Base-by-base conservation (phyloP, 1,140 invertebrate genomes). In the Conopomorpha cramerella region DNA sequence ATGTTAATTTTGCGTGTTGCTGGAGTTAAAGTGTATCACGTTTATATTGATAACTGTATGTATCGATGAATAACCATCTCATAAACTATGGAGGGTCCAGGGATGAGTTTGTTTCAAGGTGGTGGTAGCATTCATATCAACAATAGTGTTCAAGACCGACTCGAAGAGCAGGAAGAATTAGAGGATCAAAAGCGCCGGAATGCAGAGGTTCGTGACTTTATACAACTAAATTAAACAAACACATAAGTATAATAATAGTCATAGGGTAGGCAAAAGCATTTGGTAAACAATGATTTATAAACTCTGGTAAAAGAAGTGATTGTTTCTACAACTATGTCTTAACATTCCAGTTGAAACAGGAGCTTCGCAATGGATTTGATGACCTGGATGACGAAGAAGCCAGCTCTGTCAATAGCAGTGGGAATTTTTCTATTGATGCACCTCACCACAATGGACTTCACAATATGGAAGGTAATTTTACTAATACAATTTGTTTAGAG, bases 31-130 rank as follows among this genome's bases (percentile, higher is more conserved):
- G n/a, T n/a, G n/a, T n/a, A n/a, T n/a, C n/a, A n/a, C n/a, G n/a
- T n/a, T n/a, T n/a, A n/a, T n/a, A n/a, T n/a, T n/a, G n/a, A n/a
- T n/a, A n/a, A 23, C 19, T 23, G 19, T 6, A 23, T 23, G 19
- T 23, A 6, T 23, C 19, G 10, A 23, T n/a, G n/a, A n/a, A n/a
- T n/a, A n/a, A n/a, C n/a, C n/a, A n/a, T n/a, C n/a, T n/a, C n/a
- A 25, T 39, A 17, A 27, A 28, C 15, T 14, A 80, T 79, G 80
- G 79, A 82, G 30, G 77, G 63, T 12, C 80, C 81, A 2, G 82
- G 81, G 15, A 68, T 83, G 53, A 84, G 82, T 59, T 54, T 84
- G 32, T 84, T 84, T 45, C 77, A 81, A 61, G 82, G 80, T 15
- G 77, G 63, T 14, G 73, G 73, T 4, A 77, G 78, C 36, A 76